These are phyloP conservation scores for Tethea ocularis DNA, from an alignment of 2,888 invertebrate species.

Conservation along the genomic window DNA sequence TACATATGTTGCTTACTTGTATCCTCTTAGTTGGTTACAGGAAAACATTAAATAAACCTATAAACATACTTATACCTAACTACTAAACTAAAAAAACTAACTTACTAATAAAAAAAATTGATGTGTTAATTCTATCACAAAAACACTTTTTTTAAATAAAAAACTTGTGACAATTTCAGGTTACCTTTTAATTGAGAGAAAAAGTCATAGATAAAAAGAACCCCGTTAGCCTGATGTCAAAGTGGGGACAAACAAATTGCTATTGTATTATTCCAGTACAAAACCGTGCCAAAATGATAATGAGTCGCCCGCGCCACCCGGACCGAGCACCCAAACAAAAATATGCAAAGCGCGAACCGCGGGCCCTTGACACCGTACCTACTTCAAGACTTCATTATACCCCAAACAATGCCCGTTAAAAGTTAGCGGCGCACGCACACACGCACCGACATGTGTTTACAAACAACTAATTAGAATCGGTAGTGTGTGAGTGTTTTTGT, in stretches of 20 bases:
- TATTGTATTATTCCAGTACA: conserved; percentile 6
- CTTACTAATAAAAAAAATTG: too few species aligned
- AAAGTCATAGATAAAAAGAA: not conserved
- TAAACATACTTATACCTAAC: too few species aligned
- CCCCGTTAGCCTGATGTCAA: not conserved
- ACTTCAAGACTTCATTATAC: conserved; percentile 69
- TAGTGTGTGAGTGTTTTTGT: conserved; percentile 58
- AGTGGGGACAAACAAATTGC: conserved; percentile 9
- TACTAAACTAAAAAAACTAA: too few species aligned
- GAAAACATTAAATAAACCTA: too few species aligned
- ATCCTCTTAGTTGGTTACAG: too few species aligned
- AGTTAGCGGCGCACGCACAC: conserved; percentile 34
- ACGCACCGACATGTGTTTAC: conserved; percentile 62
- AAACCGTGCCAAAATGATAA: conserved; percentile 38
- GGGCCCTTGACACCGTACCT: conserved; percentile 62
- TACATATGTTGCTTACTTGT: too few species aligned
- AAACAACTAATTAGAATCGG: conserved; percentile 72
- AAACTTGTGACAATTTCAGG: not conserved
- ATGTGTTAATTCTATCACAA: too few species aligned
- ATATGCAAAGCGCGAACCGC: conserved; percentile 58
- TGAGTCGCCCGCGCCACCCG: conserved; percentile 32
- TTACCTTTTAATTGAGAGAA: too few species aligned
- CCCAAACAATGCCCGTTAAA: conserved; percentile 57
- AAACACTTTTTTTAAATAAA: too few species aligned
- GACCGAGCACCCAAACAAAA: conserved; percentile 56